A percentile compares a stretch with the other conserved stretches of the same genome.
Conservation (phyloP, 2,888 invertebrate genomes). For the Atethmia centrago region DNA sequence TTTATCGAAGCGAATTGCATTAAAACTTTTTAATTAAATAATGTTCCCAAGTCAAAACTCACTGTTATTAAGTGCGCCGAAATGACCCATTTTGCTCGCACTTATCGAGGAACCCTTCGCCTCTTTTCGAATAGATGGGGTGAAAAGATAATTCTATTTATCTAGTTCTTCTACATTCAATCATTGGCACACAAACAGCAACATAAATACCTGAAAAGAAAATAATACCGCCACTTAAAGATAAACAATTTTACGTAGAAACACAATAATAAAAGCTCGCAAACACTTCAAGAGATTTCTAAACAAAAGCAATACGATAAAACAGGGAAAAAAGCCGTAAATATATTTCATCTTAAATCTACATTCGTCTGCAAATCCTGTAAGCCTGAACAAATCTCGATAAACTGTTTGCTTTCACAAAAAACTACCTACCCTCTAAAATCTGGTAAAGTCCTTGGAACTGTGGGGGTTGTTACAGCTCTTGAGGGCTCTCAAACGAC, state of each 20-base stretch:
- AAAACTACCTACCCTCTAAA: constrained; percentile 70
- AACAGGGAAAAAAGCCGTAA: constrained; percentile 14
- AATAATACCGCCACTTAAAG: not conserved
- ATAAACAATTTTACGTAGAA: not conserved
- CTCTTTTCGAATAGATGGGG: no score
- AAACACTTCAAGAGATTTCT: constrained; percentile 2
- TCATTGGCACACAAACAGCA: not conserved
- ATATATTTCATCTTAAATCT: constrained; percentile 49
- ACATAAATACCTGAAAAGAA: not conserved
- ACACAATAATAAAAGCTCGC: not conserved
- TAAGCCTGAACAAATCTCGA: constrained; percentile 70
- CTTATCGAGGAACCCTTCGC: no score
- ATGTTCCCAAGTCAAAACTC: no score
- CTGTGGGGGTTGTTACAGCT: constrained; percentile 71
- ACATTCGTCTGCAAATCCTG: constrained; percentile 57
- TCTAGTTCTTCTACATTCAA: not conserved
- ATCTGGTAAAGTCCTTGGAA: constrained; percentile 71
- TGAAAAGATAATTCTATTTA: no score
- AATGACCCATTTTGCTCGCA: no score
- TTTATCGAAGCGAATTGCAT: no score
- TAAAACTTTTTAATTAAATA: no score
- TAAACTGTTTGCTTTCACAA: constrained; percentile 69
- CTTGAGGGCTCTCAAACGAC: constrained; percentile 75
- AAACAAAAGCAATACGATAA: constrained; percentile 33
- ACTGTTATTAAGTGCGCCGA: no score